Conservation (phyloP, 2,113 vertebrate genomes). For the Melanocharis versteri region DNA sequence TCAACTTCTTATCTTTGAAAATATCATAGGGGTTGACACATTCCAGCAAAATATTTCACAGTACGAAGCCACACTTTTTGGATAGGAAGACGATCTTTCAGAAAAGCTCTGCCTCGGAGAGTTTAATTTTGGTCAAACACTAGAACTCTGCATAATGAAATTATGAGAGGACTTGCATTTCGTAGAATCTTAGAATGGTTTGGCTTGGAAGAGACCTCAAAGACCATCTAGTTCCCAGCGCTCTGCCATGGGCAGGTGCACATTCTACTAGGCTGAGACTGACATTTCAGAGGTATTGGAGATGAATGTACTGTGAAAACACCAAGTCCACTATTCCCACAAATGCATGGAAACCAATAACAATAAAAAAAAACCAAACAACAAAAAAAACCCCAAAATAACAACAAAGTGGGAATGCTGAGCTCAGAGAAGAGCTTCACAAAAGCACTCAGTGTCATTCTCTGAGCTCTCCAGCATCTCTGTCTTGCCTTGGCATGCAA, state of each 20-base stretch:
- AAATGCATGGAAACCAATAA: not conserved
- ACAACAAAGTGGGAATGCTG: not conserved
- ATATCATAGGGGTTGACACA: not conserved
- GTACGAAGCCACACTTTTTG: not conserved
- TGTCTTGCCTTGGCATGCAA: fast-evolving
- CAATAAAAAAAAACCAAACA: not conserved
- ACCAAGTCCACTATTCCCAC: not conserved
- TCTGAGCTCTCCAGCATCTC: not conserved
- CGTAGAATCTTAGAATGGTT: not conserved
- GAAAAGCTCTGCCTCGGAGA: not conserved
- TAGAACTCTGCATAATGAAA: not conserved
- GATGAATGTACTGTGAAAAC: not conserved
- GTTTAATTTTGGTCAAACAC: not conserved
- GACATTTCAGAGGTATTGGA: not conserved
- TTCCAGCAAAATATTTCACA: not conserved
- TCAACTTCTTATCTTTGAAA: conserved; percentile 19
- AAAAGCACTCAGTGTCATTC: not conserved
- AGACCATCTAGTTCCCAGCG: not conserved
- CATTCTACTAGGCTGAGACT: not conserved
- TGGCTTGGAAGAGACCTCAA: not conserved
- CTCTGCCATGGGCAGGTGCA: not conserved
- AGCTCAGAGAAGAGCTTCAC: not conserved
- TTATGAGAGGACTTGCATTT: not conserved
- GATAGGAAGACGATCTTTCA: not conserved
- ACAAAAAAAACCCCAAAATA: not conserved